phyloP scores from a whole-genome alignment of 2,113 vertebrate genomes.

The Noctilio leporinus region DNA sequence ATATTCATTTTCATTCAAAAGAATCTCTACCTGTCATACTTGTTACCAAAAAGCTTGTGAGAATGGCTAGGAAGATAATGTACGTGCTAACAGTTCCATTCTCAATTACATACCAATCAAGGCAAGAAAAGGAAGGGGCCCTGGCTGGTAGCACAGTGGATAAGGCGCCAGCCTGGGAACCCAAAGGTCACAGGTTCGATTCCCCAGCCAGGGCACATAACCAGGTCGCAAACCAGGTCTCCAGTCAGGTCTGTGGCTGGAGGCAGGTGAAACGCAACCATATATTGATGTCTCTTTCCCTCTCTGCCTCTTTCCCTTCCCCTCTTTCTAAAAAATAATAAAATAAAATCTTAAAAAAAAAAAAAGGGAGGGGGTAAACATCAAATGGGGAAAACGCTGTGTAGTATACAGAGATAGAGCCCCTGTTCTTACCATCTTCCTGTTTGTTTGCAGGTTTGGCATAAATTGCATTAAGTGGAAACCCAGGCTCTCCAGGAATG shows the following conservation, averaged over 20 bases:
- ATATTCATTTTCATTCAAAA: background rate
- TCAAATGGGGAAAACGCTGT: background rate
- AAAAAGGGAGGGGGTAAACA: background rate
- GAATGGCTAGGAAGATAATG: background rate
- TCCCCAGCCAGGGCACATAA: too few relatives aligned
- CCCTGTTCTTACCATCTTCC: constrained; percentile 82
- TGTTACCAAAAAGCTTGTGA: background rate
- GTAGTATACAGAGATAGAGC: background rate
- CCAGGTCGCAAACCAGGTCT: too few relatives aligned
- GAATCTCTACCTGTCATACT: background rate
- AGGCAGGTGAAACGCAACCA: too few relatives aligned
- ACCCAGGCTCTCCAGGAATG: constrained; percentile 98
- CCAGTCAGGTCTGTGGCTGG: too few relatives aligned
- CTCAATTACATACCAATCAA: background rate
- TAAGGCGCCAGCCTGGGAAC: too few relatives aligned
- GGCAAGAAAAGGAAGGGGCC: background rate
- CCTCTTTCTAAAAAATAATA: too few relatives aligned
- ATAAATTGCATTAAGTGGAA: constrained; percentile 97
- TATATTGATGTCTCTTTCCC: too few relatives aligned
- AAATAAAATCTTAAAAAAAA: too few relatives aligned
- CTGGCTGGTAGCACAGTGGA: too few relatives aligned
- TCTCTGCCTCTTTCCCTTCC: too few relatives aligned
- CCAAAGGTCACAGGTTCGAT: too few relatives aligned
- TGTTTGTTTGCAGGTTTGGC: constrained; percentile 84
- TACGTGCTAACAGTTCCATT: background rate